Base-by-base conservation (phyloP, 2,797 vertebrate species). In the Esox lucius region DNA sequence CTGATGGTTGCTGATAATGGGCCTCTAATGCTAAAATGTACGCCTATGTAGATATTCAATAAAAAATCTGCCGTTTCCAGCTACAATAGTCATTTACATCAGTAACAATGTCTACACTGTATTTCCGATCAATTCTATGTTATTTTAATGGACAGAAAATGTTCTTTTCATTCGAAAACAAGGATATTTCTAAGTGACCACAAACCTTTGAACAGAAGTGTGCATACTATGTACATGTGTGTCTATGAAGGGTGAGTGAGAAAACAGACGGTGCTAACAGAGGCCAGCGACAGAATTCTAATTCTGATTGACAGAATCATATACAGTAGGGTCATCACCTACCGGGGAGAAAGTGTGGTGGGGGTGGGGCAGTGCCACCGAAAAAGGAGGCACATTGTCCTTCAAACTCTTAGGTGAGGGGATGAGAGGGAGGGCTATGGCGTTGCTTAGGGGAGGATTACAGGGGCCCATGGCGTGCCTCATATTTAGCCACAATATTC, bases 401-500 rank as follows among this genome's bases (percentile, higher is more conserved):
- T 77, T 93, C 88, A 87, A 89, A 90, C 46, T 64, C 61, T 39
- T 56, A 39, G 66, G 68, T 19, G 67, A 33, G 4, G 11, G 69
- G 16, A 22, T 12, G n/a, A 22, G 62, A 16, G 48, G n/a, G 46
- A 31, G 7, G 48, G 48, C 17, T 35, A 7, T 59, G 22, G 53
- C 16, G 8, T 48, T 7, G 31, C 68, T 46, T n/a, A 13, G 33
- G 70, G 76, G 39, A 68, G 19, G 48, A 31, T 94, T 94, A 98
- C 96, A 98, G 94, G 61, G 95, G 93, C 73, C 96, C 96, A 3
- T 98, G 96, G 35, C 95, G 94, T 80, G 96, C 93, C 87, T 98
- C 95, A 12, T 98, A 99, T 91, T 98, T 99, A 62, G 95, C 94
- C 84, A 99, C 85, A 87, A 97, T 80, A 83, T 97, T 98, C 94